Conservation (phyloP, 2,797 vertebrate species). For the Odontamblyopus lacepedii region DNA sequence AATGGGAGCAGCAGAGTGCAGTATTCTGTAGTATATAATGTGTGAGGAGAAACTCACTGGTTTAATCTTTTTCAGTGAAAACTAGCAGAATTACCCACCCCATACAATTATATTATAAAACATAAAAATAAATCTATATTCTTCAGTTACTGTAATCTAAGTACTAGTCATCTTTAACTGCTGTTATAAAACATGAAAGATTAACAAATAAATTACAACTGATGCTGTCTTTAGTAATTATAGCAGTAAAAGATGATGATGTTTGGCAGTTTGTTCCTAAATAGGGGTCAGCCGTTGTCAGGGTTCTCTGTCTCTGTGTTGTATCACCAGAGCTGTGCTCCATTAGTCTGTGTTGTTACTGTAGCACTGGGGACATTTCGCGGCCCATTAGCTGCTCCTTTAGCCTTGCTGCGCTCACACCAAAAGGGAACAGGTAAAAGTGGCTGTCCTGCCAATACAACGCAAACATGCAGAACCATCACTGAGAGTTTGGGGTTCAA, state of each 20-base stretch:
- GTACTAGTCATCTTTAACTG: too few species aligned
- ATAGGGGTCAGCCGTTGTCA: conserved; percentile 35
- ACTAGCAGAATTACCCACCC: too few species aligned
- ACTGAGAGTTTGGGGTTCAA: neutral
- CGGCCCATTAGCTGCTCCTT: conserved; percentile 72
- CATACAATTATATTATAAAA: too few species aligned
- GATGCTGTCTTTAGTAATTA: neutral
- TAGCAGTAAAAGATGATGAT: neutral
- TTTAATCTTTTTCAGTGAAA: too few species aligned
- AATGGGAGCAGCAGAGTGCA: too few species aligned
- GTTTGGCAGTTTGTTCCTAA: neutral
- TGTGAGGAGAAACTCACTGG: too few species aligned
- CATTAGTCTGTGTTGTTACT: conserved; percentile 68
- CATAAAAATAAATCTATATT: too few species aligned
- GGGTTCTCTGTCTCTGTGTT: conserved; percentile 44
- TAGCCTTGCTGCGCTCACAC: conserved; percentile 57
- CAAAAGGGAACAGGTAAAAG: conserved; percentile 26
- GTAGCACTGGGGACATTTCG: conserved; percentile 62
- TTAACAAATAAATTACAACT: neutral
- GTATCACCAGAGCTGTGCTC: conserved; percentile 58
- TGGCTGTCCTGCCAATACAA: neutral
- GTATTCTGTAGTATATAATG: too few species aligned
- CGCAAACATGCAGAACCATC: conserved; percentile 13
- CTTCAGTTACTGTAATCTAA: too few species aligned
- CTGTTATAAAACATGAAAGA: neutral